Base-by-base conservation (phyloP, 37 sponge, comb jelly and placozoan species). In the Geodia barretti region DNA sequence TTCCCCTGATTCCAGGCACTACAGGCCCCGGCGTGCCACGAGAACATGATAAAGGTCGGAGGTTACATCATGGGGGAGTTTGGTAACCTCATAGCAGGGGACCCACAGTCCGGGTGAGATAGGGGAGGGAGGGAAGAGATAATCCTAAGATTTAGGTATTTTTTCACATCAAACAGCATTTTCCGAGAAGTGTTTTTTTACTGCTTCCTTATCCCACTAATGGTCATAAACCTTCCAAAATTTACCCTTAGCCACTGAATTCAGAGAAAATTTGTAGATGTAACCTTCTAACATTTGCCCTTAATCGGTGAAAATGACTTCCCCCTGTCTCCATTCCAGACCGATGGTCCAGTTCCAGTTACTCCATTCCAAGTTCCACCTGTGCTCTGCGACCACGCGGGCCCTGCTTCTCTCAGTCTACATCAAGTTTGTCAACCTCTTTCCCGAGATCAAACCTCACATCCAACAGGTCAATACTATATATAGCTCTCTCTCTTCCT, bases 1-100 rank as follows among this genome's bases (percentile, higher is more conserved):
- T 47, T 14, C 25, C 33, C 38, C 23, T 35, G 39, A n/a, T 23
- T 21, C 11, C 68, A 96, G 97, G 90, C 98, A 0, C 83, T 97
- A 24, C 98, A 97, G 84, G 98, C 98, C 37, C 93, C 98, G n/a
- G 91, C 98, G 11, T 97, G 98, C 83, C 98, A 97, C 38, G 98
- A 97, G 79, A 97, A 90, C 76, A 97, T 97, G 98, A 82, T 97
- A 40, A 97, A 97, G 66, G 98, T 97, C 26, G 98, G 98, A 19
- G 95, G 89, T 0, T 97, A 97, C 77, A 88, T 97, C 43, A 63
- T 97, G 43, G 98, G 98, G 41, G 98, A 97, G 68, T 97, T 94
- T 85, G 98, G 98, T 0, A 97, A 97, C 84, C 80, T 91, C 38
- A 95, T 98, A 41, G 98, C 98, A 28, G 98, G 96, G 8, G 98